phyloP scores from a whole-genome alignment of 2,113 vertebrate genomes.

The Bufo gargarizans region DNA sequence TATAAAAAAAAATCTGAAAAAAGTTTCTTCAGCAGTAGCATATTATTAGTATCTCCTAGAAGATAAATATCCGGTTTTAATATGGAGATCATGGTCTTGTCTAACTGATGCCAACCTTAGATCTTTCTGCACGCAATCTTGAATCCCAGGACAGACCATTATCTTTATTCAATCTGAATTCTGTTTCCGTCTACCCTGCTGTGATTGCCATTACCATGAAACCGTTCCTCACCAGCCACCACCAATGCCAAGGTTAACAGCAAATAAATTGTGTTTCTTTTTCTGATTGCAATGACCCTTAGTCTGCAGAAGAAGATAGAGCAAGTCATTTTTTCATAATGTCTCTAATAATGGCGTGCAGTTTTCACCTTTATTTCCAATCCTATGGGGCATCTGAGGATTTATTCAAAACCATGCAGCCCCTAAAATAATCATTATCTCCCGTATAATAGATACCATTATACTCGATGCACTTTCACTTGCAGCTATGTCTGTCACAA shows the following conservation, averaged over 20 bases:
- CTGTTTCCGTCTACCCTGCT: neutral
- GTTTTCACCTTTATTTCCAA: slow-evolving; percentile 68
- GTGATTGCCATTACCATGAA: slow-evolving; percentile 33
- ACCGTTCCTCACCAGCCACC: slow-evolving; percentile 19
- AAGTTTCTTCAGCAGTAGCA: neutral
- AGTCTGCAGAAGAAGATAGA: slow-evolving; percentile 59
- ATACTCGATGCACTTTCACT: slow-evolving; percentile 76
- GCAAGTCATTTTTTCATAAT: slow-evolving; percentile 69
- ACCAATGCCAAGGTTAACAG: slow-evolving; percentile 54
- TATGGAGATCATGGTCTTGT: neutral
- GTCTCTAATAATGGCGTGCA: slow-evolving; percentile 65
- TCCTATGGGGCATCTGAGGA: slow-evolving; percentile 72
- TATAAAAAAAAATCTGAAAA: neutral
- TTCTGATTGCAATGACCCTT: slow-evolving; percentile 55
- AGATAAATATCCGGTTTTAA: slow-evolving; percentile 31
- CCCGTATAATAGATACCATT: slow-evolving; percentile 75
- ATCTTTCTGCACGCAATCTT: neutral
- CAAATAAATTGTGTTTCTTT: slow-evolving; percentile 51
- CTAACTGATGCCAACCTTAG: neutral
- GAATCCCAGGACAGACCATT: slow-evolving; percentile 25
- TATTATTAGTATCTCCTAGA: too few relatives aligned
- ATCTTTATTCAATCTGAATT: slow-evolving; percentile 51
- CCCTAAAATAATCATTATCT: slow-evolving; percentile 82
- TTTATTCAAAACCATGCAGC: slow-evolving; percentile 81
- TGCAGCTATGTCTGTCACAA: slow-evolving; percentile 80